phyloP scores from a whole-genome alignment of 2,797 vertebrate species.

The Macrochelys suwanniensis region DNA sequence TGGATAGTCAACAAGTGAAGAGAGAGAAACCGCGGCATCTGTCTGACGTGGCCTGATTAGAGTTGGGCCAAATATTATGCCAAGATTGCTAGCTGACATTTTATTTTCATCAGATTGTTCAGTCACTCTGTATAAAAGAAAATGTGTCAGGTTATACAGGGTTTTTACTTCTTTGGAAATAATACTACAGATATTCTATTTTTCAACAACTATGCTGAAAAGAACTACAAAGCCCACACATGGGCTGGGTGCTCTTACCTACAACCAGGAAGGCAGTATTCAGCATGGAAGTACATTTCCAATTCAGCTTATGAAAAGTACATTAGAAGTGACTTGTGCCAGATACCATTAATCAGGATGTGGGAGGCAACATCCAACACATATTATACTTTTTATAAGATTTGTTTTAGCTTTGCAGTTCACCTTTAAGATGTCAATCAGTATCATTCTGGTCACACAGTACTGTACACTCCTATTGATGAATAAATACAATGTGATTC shows the following conservation, averaged over 20 bases:
- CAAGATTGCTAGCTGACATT: conserved; percentile 97
- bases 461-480: background rate
- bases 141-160: background rate
- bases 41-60: conserved; percentile 92
- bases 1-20: conserved; percentile 96
- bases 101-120: conserved; percentile 96
- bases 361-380: background rate
- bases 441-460: background rate
- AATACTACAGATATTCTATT: background rate
- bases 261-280: background rate
- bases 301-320: background rate
- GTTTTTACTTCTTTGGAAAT: background rate
- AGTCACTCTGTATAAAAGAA: conserved; percentile 85
- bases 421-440: background rate
- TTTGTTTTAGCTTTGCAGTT: background rate
- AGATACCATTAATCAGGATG: background rate
- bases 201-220: background rate
- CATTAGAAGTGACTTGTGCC: background rate
- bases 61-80: conserved; percentile 97
- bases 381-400: background rate
- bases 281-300: background rate
- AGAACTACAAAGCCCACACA: background rate
- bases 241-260: background rate
- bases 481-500: background rate
- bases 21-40: conserved; percentile 93